Conservation (phyloP, 2,888 invertebrate genomes). For the Ferrisia virgata region DNA sequence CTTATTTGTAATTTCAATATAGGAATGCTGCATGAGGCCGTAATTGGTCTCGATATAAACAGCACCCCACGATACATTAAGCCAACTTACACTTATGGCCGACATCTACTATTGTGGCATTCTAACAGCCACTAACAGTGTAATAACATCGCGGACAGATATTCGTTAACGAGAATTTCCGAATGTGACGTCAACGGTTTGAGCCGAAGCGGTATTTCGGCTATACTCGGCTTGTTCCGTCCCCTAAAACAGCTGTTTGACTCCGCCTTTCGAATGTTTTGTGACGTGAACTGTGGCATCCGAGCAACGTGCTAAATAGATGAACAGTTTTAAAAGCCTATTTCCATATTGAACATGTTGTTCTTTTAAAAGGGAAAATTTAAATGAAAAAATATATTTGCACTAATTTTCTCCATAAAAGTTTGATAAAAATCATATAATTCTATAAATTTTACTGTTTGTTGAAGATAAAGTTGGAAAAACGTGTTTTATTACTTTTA, state of each 20-base stretch:
- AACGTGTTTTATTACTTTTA: no score
- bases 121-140: conserved; percentile 45
- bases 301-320: neutral
- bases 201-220: conserved; percentile 32
- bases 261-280: neutral
- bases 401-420: neutral
- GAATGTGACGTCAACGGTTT: conserved; percentile 41
- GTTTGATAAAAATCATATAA: no score
- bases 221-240: conserved; percentile 12
- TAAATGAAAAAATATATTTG: neutral
- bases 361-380: neutral
- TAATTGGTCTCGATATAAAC: conserved; percentile 55
- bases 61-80: conserved; percentile 55
- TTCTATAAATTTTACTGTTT: no score
- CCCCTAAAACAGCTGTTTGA: conserved; percentile 34
- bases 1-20: conserved; percentile 85
- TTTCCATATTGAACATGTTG: neutral
- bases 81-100: conserved; percentile 57
- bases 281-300: neutral
- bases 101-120: conserved; percentile 53
- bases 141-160: conserved; percentile 46
- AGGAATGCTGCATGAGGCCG: conserved; percentile 60
- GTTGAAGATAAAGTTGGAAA: no score
- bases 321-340: neutral
- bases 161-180: conserved; percentile 44